These are phyloP conservation scores for Bembecia ichneumoniformis DNA, from an alignment of 2,888 invertebrate species.

Conservation along the genomic window DNA sequence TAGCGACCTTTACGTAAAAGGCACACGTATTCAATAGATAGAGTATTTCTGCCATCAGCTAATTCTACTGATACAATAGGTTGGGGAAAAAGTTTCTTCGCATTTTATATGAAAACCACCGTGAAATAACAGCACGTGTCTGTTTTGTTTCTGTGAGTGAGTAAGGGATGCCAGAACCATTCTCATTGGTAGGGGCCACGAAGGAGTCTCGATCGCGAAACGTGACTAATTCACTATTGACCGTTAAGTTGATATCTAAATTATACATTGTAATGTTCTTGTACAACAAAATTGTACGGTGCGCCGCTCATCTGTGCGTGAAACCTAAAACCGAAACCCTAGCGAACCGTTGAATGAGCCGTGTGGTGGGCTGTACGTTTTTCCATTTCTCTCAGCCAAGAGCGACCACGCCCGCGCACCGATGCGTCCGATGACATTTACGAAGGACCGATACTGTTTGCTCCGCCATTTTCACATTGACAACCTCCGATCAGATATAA, in stretches of 20 bases:
- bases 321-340: not conserved
- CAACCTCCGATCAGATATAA: conserved; percentile 36
- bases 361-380: conserved; percentile 5
- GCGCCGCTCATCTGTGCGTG: not conserved
- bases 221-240: conserved; percentile 41
- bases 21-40: no score
- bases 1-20: no score
- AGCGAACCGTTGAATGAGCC: not conserved
- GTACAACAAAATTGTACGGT: conserved; percentile 24
- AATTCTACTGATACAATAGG: no score
- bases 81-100: no score
- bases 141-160: no score
- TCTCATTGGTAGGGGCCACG: conserved; percentile 5
- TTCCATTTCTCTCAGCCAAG: conserved; percentile 22
- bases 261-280: conserved; percentile 33
- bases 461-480: conserved; percentile 35
- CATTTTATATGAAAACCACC: no score
- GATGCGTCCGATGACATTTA: conserved; percentile 50
- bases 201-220: conserved; percentile 27
- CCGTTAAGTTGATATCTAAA: conserved; percentile 44
- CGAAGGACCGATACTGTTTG: conserved; percentile 30
- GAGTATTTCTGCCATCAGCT: no score
- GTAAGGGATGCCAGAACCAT: no score
- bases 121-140: no score
- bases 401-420: conserved; percentile 20